phyloP scores from a whole-genome alignment of 1,140 invertebrate species.

The Micrasema minimum region DNA sequence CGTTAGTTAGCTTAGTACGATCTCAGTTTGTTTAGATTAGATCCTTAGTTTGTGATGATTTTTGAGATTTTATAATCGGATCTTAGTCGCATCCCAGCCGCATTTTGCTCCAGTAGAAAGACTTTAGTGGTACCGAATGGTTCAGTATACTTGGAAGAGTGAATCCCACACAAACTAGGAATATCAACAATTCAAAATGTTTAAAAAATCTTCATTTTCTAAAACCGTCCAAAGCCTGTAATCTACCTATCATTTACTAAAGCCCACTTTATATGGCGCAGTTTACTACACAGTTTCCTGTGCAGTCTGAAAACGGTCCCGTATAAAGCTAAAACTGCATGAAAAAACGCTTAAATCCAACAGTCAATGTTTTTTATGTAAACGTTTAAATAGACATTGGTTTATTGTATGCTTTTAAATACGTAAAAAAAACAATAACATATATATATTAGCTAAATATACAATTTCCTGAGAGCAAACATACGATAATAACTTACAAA shows the following conservation, averaged over 20 bases:
- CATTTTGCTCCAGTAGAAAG: conserved; percentile 7
- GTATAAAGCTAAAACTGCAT: no score
- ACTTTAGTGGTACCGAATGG: conserved; percentile 9
- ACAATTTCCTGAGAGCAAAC: no score
- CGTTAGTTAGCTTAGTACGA: neutral
- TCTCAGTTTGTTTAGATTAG: conserved; percentile 16
- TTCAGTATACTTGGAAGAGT: neutral
- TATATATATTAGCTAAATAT: no score
- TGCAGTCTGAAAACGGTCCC: no score
- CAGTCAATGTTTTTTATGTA: no score
- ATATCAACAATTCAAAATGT: conserved; percentile 33
- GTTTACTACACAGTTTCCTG: no score
- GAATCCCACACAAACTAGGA: neutral
- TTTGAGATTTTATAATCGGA: neutral
- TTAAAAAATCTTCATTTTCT: conserved; percentile 48
- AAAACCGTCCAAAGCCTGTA: conserved; percentile 44
- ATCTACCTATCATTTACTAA: neutral
- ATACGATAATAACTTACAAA: no score
- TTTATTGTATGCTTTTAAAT: no score
- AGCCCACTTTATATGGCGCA: no score
- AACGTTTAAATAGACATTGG: no score
- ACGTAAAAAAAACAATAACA: no score
- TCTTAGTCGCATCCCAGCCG: conserved; percentile 12
- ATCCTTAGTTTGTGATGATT: neutral
- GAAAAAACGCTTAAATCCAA: no score